These are phyloP conservation scores for Platerodrilus igneus DNA, from an alignment of 2,888 invertebrate genomes.

Conservation along the genomic window DNA sequence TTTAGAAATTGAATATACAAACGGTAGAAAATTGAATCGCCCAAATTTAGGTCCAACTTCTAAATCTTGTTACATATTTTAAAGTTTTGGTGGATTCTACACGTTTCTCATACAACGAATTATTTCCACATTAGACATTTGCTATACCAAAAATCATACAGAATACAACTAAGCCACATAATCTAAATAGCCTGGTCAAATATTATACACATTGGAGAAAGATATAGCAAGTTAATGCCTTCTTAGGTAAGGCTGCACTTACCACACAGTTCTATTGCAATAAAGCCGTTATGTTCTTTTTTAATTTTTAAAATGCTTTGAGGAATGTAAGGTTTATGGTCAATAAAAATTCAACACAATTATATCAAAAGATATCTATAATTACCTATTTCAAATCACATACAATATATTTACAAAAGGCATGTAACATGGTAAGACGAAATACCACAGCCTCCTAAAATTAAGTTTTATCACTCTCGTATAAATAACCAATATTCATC, in stretches of 20 bases:
- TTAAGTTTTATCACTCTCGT: conserved; percentile 19
- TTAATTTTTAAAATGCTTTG: conserved; percentile 2
- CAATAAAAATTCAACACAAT: conserved; percentile 14
- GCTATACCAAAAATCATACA: conserved; percentile 13
- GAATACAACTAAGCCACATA: background rate
- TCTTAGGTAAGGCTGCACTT: too few relatives aligned
- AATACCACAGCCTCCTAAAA: conserved; percentile 18
- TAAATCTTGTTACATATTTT: too few relatives aligned
- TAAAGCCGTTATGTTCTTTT: conserved; percentile 2
- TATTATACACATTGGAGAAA: conserved; percentile 8
- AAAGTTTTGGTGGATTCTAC: too few relatives aligned
- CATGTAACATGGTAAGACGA: conserved; percentile 13
- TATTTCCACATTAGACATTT: conserved; percentile 15
- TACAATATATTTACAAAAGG: conserved; percentile 27
- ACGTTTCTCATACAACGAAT: conserved; percentile 14
- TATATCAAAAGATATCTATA: conserved; percentile 29
- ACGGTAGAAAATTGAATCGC: too few relatives aligned
- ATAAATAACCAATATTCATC: conserved; percentile 1
- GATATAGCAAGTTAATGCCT: too few relatives aligned
- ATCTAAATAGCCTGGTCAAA: background rate
- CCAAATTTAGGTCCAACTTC: too few relatives aligned
- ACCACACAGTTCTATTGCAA: too few relatives aligned
- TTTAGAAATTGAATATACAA: too few relatives aligned
- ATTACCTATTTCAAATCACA: conserved; percentile 20
- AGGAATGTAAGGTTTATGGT: conserved; percentile 3